Evolutionary conservation across 92 coral and sea anemone species (phyloP).

Genomic region (Porites cylindrica): DNA sequence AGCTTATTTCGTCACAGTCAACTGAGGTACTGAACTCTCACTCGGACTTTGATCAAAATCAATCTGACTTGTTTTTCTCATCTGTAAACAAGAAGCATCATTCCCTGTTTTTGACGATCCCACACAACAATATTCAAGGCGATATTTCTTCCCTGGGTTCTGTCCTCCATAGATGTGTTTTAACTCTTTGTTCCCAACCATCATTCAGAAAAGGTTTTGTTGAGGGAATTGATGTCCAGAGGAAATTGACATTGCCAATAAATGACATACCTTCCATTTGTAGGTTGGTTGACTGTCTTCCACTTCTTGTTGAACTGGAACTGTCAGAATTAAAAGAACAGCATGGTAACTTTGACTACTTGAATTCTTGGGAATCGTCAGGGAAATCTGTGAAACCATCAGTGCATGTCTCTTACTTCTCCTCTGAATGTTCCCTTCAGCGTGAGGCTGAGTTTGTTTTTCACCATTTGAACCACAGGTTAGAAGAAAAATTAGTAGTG

Average conservation of each 20-base stretch:
- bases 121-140: neutral
- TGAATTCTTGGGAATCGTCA: constrained; percentile 9
- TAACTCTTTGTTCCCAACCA: constrained; percentile 18
- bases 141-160: neutral
- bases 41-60: no score
- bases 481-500: neutral
- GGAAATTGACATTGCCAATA: neutral
- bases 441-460: constrained; percentile 7
- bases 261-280: neutral
- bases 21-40: neutral
- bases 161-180: constrained; percentile 11
- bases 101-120: neutral
- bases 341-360: neutral
- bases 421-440: neutral
- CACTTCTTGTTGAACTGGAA: constrained; percentile 16
- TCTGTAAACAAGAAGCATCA: neutral
- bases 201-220: neutral
- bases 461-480: neutral
- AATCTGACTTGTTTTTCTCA: neutral
- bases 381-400: neutral
- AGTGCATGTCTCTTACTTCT: constrained; percentile 4
- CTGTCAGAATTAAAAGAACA: neutral
- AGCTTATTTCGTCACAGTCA: neutral
- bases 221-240: neutral
- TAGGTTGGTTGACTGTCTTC: neutral